These are phyloP conservation scores for Hyppa rectilinea DNA, from an alignment of 2,888 invertebrate species.

Conservation along the genomic window DNA sequence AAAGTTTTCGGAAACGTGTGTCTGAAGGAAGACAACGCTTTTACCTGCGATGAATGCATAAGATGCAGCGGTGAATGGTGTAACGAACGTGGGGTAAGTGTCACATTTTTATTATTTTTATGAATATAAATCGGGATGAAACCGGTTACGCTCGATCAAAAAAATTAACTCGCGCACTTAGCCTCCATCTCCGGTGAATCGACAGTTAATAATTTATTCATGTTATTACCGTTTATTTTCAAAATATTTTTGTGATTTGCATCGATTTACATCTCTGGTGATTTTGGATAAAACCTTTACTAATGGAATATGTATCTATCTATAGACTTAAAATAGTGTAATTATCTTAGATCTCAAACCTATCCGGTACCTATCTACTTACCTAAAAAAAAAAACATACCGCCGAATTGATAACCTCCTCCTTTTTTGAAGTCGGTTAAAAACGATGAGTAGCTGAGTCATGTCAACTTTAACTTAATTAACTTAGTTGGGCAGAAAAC, in stretches of 20 bases:
- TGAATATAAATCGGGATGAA: constrained; percentile 27
- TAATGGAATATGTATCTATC: neutral
- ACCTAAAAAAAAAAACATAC: too few relatives aligned
- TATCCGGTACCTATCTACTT: neutral
- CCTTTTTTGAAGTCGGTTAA: too few relatives aligned
- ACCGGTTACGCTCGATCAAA: constrained; percentile 14
- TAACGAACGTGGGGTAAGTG: constrained; percentile 74
- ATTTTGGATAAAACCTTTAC: neutral
- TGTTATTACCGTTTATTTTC: neutral
- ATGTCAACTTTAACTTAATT: neutral
- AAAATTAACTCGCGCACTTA: neutral
- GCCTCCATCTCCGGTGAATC: neutral
- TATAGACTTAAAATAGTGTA: neutral
- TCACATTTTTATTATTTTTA: constrained; percentile 43
- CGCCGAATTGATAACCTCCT: too few relatives aligned
- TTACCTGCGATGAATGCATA: constrained; percentile 83
- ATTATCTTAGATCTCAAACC: neutral
- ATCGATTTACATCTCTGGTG: too few relatives aligned
- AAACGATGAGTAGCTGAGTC: neutral
- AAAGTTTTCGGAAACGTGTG: constrained; percentile 76
- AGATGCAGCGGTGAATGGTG: constrained; percentile 83
- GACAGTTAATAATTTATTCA: neutral
- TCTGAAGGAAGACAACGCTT: constrained; percentile 55
- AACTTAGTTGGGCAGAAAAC: neutral
- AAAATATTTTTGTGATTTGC: neutral